These are phyloP conservation scores for Scartelaos histophorus DNA, from an alignment of 2,113 vertebrate species.

Conservation along the genomic window DNA sequence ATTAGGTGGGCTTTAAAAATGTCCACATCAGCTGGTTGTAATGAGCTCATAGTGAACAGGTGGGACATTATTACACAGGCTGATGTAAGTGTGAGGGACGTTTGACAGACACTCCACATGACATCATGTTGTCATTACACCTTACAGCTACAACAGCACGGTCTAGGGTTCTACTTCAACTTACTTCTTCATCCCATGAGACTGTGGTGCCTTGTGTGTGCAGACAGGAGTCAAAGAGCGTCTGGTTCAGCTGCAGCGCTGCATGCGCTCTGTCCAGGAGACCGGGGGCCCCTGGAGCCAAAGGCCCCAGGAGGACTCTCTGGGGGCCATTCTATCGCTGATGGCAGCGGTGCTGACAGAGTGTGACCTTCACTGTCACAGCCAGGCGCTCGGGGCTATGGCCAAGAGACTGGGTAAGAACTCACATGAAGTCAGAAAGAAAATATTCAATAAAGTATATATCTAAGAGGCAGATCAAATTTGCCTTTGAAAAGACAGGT, in stretches of 20 bases:
- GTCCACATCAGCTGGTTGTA: constrained; percentile 61
- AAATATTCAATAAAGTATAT: neutral
- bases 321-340: constrained; percentile 76
- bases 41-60: constrained; percentile 70
- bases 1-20: constrained; percentile 64
- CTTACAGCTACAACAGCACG: constrained; percentile 17
- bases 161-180: neutral
- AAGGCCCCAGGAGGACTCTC: constrained; percentile 57
- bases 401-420: constrained; percentile 73
- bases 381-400: constrained; percentile 74
- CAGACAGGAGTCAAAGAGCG: constrained; percentile 70
- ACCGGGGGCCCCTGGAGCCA: constrained; percentile 57
- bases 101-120: constrained; percentile 12
- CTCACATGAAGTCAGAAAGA: constrained; percentile 26
- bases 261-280: constrained; percentile 75
- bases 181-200: neutral
- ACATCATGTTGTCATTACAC: constrained; percentile 3
- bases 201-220: constrained; percentile 30
- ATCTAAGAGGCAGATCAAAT: too few species aligned
- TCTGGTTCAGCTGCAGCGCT: constrained; percentile 74
- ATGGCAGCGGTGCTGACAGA: constrained; percentile 80
- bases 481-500: too few species aligned
- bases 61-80: constrained; percentile 46
- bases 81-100: constrained; percentile 62
- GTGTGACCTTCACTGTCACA: constrained; percentile 82